Conservation (phyloP, 2,113 vertebrate genomes). For the Steatornis caripensis region DNA sequence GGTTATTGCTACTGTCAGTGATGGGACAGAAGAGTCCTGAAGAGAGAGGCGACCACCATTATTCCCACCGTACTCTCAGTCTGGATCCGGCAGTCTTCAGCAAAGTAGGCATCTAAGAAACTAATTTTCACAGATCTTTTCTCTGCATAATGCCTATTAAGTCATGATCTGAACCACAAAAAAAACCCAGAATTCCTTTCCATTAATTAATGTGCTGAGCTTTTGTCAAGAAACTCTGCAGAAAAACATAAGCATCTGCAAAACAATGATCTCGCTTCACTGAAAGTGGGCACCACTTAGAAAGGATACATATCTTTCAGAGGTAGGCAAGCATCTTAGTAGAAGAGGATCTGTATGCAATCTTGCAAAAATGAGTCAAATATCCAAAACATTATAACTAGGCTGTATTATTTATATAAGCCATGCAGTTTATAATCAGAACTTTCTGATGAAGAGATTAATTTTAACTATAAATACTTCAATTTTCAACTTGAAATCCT, state of each 20-base stretch:
- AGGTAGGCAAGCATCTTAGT: background rate
- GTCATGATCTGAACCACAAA: background rate
- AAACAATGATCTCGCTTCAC: background rate
- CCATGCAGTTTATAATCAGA: background rate
- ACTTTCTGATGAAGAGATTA: background rate
- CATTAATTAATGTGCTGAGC: background rate
- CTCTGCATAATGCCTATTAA: background rate
- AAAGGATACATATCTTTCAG: background rate
- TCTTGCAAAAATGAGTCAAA: background rate
- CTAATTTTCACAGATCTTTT: background rate
- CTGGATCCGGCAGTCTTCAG: background rate
- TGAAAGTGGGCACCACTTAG: background rate
- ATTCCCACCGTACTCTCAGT: background rate
- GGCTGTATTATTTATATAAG: background rate
- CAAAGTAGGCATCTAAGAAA: background rate
- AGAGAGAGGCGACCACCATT: background rate
- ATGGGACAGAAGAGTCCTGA: background rate
- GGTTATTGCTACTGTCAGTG: background rate
- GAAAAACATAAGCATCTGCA: background rate
- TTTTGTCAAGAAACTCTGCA: background rate
- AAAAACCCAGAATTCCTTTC: background rate
- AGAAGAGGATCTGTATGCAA: background rate
- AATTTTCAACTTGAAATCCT: background rate
- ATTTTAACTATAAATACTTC: background rate
- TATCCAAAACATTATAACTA: background rate